Base-by-base conservation (phyloP, 2,888 invertebrate species). In the Lasioglossum leucozonium region DNA sequence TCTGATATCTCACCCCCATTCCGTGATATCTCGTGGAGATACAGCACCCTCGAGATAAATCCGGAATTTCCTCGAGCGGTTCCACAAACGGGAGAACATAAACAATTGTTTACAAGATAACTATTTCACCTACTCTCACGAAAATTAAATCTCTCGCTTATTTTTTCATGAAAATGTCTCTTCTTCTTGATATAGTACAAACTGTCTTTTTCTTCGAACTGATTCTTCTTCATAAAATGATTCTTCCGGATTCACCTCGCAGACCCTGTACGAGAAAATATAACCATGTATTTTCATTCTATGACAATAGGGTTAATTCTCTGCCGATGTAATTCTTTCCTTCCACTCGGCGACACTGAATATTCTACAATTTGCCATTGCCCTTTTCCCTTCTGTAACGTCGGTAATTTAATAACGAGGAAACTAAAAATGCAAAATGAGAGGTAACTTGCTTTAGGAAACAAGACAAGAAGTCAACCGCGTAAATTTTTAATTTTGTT, bases 401-500 rank as follows among this genome's bases (percentile, higher is more conserved):
- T 51, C n/a, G 30, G 2, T 8, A 40, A 8, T 34, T 55, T 42
- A 47, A 73, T 79, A 67, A 79, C 47, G 37, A 4, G 13, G 47
- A 55, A 81, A 81, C 10, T 5, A 42, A 67, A 42, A 47, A 47
- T 8, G n/a, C 30, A 34, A 18, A 44, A 26, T 16, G 58, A 2
- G 79, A 16, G 11, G 34, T 62, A 58, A 37, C 37, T 26, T 37
- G 13, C 26, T n/a, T 44, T 18, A 10, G 2, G 22, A 8, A 73
- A 58, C 16, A 18, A 30, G 16, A n/a, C 22, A 30, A 10, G 72
- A 72, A 79, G 73, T 65, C n/a, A 30, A 71, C 47, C 22, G 47
- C n/a, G 47, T 58, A 30, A 71, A 71, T 82, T 47, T 71, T 82
- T 73, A 67, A 82, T 67, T 67, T 18, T 42, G 55, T 67, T 82